Evolutionary conservation across 2,113 vertebrate species (phyloP), one percentile per base, ranked within the genome.

Genomic region (Acrocephalus arundinaceus): DNA sequence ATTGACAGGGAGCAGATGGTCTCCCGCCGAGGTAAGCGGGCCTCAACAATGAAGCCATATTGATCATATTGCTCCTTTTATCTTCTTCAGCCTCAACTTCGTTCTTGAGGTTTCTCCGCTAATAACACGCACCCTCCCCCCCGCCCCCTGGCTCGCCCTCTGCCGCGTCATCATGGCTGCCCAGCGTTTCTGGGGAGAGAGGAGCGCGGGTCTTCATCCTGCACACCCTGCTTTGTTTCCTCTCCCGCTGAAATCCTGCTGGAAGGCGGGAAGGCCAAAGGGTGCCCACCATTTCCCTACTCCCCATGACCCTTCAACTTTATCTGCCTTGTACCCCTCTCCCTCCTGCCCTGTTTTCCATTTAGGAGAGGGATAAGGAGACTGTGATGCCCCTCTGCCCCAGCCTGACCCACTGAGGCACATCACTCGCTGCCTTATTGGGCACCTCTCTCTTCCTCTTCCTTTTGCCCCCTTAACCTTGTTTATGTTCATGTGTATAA

Each of bases 1-100:
- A 99, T 99, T 99, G 99, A 99, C 99, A 99, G 99, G 97, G 98
- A 99, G 99, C 99, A 99, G 99, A 99, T 99, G 99, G 99, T 99
- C 98, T 98, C 98, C 99, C 97, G 98, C 97, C 96, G 99, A 99
- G 99, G 99, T 99, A 99, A 99, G 98, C 98, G 97, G 89, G 90
- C 90, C 97, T 86, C 95, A 97, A 99, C 99, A 99, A 99, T 98
- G 98, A 97, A 98, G 98, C 98, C 98, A 98, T 99, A 98, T 98
- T 98, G 98, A 98, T 98, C 98, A 98, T 98, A 98, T 98, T 98
- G 98, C 98, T 97, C 96, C 96, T 97, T 98, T 98, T 96, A 95
- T 96, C 80, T 94, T 66, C 95, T 95, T 97, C 94, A 73, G 91
- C 87, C 65, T 90, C 97, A 81, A 88, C 96, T 95, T 96, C 35